Base-by-base conservation (phyloP, 2,888 invertebrate species). In the Pyrgus malvae region DNA sequence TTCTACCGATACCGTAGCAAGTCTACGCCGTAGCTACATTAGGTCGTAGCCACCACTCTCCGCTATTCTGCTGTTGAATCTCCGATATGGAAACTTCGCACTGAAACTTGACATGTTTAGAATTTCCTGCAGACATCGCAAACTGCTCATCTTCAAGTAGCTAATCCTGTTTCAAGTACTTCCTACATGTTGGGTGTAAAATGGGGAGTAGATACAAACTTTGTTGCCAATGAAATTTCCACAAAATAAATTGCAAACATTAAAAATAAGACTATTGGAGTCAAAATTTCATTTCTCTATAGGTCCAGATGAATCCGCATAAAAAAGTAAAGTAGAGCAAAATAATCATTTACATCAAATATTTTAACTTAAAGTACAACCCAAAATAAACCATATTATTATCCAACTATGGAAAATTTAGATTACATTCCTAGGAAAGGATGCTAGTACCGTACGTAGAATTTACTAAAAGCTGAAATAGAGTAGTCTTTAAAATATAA, bases 401-500 rank as follows among this genome's bases (percentile, higher is more conserved):
- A n/a, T n/a, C n/a, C n/a, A n/a, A n/a, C n/a, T n/a, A 42, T 42
- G 16, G 7, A 48, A 38, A 49, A 14, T 42, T 31, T 5, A 33
- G 12, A 50, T 23, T 17, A 33, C 38, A 40, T 41, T 41, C 19
- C 49, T 41, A 6, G 31, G n/a, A 42, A 42, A 50, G 25, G 9
- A 17, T 35, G 42, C 21, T 12, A 8, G 49, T 23, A 41, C 8
- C 33, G 23, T 42, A 11, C 33, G 23, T 42, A 35, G 37, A 35
- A 44, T 51, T 37, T 42, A 17, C 27, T 33, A 44, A 44, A 44
- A 44, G 27, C 35, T 3, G 9, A 12, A 46, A 12, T 31, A 21
- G 42, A 17, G 31, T 33, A 25, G 25, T 33, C 42, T 50, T 41
- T 50, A 50, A 50, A 50, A 41, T 41, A 50, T 41, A 49, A 42